Conservation (phyloP, 2,888 invertebrate genomes). For the Dryobota labecula region DNA sequence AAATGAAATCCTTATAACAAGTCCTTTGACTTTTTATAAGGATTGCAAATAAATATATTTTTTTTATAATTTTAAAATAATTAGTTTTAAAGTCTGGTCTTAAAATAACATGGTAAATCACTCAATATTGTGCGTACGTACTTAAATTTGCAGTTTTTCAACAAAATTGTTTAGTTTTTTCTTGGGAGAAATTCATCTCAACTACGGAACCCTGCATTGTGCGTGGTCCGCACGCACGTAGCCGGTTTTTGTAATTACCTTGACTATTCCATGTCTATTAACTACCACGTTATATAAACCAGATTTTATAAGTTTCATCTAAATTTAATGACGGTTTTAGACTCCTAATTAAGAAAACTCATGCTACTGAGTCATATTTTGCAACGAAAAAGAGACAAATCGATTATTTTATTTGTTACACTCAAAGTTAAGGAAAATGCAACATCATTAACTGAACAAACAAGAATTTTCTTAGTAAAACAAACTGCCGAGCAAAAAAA, state of each 20-base stretch:
- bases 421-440: conserved; percentile 28
- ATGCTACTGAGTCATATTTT: background rate
- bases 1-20: too few species aligned
- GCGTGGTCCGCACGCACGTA: too few species aligned
- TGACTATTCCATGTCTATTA: background rate
- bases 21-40: too few species aligned
- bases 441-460: conserved; percentile 35
- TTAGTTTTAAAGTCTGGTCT: too few species aligned
- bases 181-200: too few species aligned
- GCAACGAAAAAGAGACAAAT: background rate
- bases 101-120: too few species aligned
- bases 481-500: conserved; percentile 40
- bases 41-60: too few species aligned
- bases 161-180: too few species aligned
- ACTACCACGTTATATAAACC: background rate
- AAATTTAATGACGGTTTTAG: background rate
- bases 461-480: conserved; percentile 31
- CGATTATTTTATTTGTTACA: conserved; percentile 29
- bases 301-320: background rate
- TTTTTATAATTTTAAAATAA: too few species aligned
- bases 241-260: background rate
- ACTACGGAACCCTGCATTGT: too few species aligned
- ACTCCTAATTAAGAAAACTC: background rate
- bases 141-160: too few species aligned
- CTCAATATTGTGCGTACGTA: too few species aligned